phyloP scores from a whole-genome alignment of 2,113 vertebrate genomes.

The Acanthisitta chloris region DNA sequence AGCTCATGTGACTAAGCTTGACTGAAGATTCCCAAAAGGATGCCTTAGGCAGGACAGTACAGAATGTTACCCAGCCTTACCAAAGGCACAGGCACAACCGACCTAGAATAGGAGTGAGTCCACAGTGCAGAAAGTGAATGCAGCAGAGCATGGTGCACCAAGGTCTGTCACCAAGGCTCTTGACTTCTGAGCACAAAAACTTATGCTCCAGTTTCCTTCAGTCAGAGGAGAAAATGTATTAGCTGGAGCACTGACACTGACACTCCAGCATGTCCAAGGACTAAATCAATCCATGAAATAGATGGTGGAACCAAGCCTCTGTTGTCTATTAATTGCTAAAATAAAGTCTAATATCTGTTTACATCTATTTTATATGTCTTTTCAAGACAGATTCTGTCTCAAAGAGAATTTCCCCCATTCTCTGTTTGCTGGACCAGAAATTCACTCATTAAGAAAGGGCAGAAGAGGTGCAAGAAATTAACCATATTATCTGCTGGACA shows the following conservation, averaged over 20 bases:
- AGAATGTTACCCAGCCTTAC: not conserved
- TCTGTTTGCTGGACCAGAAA: not conserved
- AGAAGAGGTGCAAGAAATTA: not conserved
- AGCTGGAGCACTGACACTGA: not conserved
- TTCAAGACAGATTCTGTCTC: not conserved
- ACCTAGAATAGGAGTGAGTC: not conserved
- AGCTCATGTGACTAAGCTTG: rapidly evolving
- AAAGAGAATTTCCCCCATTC: not conserved
- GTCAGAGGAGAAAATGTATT: not conserved
- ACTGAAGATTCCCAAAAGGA: not conserved
- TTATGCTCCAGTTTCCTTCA: not conserved
- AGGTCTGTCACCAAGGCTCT: not conserved
- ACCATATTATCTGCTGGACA: not conserved
- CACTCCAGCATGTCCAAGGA: not conserved
- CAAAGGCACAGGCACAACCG: not conserved
- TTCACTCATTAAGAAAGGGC: not conserved
- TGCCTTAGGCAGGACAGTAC: not conserved
- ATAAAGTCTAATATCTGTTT: not conserved
- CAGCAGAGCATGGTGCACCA: not conserved
- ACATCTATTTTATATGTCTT: too few species aligned
- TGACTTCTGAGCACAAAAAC: not conserved
- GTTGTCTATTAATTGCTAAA: not conserved
- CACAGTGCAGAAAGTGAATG: not conserved
- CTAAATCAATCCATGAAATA: not conserved
- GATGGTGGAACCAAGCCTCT: not conserved